Evolutionary conservation across 2,113 vertebrate species (phyloP).

Genomic region (Colinus virginianus): DNA sequence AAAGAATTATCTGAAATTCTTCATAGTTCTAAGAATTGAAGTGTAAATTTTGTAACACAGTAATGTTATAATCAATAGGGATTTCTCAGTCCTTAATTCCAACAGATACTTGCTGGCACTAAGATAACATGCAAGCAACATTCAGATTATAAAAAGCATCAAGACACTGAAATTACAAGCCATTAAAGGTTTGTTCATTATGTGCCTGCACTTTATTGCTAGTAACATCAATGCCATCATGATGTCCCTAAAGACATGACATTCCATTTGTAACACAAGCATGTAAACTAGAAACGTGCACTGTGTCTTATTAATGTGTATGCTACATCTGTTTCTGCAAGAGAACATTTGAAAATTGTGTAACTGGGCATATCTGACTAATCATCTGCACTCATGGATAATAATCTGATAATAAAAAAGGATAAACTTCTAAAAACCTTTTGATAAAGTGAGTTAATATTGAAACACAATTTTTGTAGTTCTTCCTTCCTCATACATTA

Average conservation of each 20-base stretch:
- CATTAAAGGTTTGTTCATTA: conserved; percentile 2
- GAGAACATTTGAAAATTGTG: conserved; percentile 39
- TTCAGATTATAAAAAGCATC: conserved; percentile 3
- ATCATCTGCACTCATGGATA: conserved; percentile 24
- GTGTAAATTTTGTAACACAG: conserved; percentile 19
- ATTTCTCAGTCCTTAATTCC: conserved; percentile 54
- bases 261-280: conserved; percentile 20
- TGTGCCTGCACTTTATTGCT: conserved; percentile 3
- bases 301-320: not conserved
- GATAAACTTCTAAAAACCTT: conserved; percentile 36
- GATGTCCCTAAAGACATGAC: not conserved
- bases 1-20: not conserved
- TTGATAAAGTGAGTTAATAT: conserved; percentile 20
- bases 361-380: conserved; percentile 35
- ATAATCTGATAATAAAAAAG: conserved; percentile 46
- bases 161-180: not conserved
- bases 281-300: not conserved
- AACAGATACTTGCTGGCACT: not conserved
- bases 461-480: not conserved
- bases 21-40: not conserved
- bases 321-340: not conserved
- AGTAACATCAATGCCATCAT: not conserved
- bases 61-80: conserved; percentile 58
- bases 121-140: not conserved
- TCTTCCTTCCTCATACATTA: not conserved